phyloP scores from a whole-genome alignment of 2,113 vertebrate species.

The Greenwoodochromis staneri region DNA sequence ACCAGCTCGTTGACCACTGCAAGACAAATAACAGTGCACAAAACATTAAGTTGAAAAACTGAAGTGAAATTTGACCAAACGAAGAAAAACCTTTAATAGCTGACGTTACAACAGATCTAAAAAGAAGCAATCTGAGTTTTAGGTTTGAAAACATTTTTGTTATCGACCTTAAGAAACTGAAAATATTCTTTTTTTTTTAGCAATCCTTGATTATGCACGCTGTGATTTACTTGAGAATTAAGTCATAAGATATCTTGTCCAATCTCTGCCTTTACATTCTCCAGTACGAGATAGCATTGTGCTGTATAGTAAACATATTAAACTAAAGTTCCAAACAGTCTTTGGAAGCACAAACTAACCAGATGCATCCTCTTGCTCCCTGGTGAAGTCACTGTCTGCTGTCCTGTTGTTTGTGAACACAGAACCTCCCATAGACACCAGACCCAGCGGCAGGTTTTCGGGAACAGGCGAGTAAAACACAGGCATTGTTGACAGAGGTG shows the following conservation, averaged over 20 bases:
- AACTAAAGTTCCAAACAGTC: background rate
- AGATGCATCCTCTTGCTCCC: constrained; percentile 46
- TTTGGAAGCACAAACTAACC: constrained; percentile 61
- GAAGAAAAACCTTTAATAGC: background rate
- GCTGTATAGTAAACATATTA: background rate
- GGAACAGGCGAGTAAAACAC: constrained; percentile 71
- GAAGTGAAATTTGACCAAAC: background rate
- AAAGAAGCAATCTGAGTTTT: background rate
- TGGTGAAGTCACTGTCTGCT: constrained; percentile 48
- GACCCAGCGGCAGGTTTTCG: constrained; percentile 66
- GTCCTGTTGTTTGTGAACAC: constrained; percentile 79
- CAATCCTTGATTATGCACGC: background rate
- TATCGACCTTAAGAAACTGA: background rate
- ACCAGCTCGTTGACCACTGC: constrained; percentile 64
- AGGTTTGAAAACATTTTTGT: background rate
- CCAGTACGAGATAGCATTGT: background rate
- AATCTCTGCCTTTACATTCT: background rate
- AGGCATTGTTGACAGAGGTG: constrained; percentile 53
- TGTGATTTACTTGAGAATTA: background rate
- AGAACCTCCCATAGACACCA: constrained; percentile 68
- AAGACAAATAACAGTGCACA: background rate
- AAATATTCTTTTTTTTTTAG: background rate
- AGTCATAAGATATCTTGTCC: background rate
- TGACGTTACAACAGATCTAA: background rate
- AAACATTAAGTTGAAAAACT: background rate